Evolutionary conservation across 35 echinoderm and acorn worm species (phyloP).

Genomic region (Apostichopus japonicus): DNA sequence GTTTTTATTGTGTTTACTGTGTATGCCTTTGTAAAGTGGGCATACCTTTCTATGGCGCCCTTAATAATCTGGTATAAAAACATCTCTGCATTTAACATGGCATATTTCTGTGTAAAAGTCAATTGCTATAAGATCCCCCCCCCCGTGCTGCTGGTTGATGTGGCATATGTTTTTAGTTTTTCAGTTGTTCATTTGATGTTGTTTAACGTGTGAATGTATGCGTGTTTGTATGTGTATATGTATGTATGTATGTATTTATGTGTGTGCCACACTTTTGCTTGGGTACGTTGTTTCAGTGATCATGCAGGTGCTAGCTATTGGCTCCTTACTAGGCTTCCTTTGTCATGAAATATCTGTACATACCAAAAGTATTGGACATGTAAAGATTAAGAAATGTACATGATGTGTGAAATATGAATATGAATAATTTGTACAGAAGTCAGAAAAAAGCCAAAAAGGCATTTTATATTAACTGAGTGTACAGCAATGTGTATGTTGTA

Average conservation of each 20-base stretch:
- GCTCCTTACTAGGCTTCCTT: conserved; percentile 22
- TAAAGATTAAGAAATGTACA: neutral
- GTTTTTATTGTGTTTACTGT: too few relatives aligned
- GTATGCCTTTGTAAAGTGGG: too few relatives aligned
- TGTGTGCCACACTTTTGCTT: neutral
- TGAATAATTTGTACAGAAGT: conserved; percentile 47
- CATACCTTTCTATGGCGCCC: too few relatives aligned
- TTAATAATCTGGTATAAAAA: too few relatives aligned
- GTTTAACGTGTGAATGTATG: too few relatives aligned
- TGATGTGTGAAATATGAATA: conserved; percentile 24
- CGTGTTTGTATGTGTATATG: neutral
- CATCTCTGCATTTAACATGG: too few relatives aligned
- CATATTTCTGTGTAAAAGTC: too few relatives aligned
- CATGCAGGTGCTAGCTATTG: conserved; percentile 15
- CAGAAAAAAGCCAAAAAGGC: conserved; percentile 32
- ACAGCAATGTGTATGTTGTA: conserved; percentile 40
- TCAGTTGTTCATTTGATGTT: too few relatives aligned
- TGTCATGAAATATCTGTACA: conserved; percentile 46
- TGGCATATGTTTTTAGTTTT: too few relatives aligned
- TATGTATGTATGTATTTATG: neutral
- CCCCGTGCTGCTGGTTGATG: too few relatives aligned
- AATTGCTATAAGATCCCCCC: too few relatives aligned
- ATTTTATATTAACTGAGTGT: conserved; percentile 46
- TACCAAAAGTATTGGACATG: conserved; percentile 31
- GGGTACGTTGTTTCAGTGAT: neutral